Evolutionary conservation across 2,113 vertebrate species (phyloP).

Genomic region (Taxidea taxus): DNA sequence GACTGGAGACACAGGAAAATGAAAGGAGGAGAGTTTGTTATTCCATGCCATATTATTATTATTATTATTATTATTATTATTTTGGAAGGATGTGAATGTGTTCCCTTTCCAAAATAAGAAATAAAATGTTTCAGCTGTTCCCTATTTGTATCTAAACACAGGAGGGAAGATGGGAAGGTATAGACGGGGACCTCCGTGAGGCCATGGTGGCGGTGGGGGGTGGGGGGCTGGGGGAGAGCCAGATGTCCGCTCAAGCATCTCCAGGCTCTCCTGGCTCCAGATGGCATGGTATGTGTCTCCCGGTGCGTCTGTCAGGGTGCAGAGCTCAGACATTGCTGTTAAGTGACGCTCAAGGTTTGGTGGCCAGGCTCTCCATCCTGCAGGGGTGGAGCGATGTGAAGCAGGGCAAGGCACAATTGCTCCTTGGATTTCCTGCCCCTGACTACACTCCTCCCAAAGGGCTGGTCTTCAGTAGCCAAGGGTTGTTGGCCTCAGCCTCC

Average conservation of each 20-base stretch:
- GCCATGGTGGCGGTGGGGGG: too few species aligned
- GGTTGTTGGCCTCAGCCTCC: background rate
- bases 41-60: background rate
- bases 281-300: rapidly evolving
- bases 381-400: rapidly evolving
- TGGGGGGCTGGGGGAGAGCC: background rate
- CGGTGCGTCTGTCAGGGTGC: rapidly evolving
- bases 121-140: background rate
- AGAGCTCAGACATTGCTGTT: background rate
- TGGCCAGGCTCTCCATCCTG: background rate
- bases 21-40: background rate
- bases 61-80: background rate
- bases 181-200: background rate
- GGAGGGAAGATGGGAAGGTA: background rate
- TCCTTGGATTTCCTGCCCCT: background rate
- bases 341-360: background rate
- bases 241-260: background rate
- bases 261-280: background rate
- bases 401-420: rapidly evolving
- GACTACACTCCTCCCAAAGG: rapidly evolving
- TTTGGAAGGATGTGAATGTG: background rate
- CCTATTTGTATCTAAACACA: background rate
- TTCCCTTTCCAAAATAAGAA: background rate
- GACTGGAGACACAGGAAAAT: background rate
- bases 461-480: background rate